Base-by-base conservation (phyloP, 2,888 invertebrate genomes). In the Tolmerus cingulatus region DNA sequence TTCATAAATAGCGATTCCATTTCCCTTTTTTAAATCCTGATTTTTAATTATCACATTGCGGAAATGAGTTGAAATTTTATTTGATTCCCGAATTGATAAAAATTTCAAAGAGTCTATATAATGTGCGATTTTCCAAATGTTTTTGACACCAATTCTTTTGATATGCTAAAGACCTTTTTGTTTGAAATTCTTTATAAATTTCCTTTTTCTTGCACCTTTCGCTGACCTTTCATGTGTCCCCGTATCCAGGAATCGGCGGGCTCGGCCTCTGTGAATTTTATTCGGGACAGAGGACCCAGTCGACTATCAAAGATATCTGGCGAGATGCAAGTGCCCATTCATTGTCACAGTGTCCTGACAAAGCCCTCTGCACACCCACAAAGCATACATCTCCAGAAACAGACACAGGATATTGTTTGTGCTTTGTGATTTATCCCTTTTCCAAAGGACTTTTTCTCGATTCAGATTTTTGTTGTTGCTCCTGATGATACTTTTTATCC, bases 401-500 rank as follows among this genome's bases (percentile, higher is more conserved):
- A 85, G 85, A 43, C 85, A 57, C 85, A 85, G 85, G 85, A 74
- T 74, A 74, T 85, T 85, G 85, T 85, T 85, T 74, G 74, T 74
- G 85, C 85, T 85, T 74, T 85, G 85, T 85, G 74, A 74, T 74
- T 74, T 74, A 85, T 74, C 74, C 85, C 51, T 74, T 85, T 85
- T 43, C 43, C 85, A 43, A 40, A 46, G 27, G 43, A 27, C 34
- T 85, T 85, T 85, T 85, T 74, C 46, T 85, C 74, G 74, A 85
- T 46, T 74, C 23, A 40, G 85, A 85, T 74, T 74, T 46, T 85
- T 74, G 85, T 85, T 85, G 74, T 74, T 85, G 85, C n/a, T 43
- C 23, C 46, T 85, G 85, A 74, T 85, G 85, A 19, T 85, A 85
- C 85, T 85, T 85, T 85, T 85, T 85, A 85, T 74, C 85, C 85